phyloP scores from a whole-genome alignment of 1,140 invertebrate genomes.

The Micrasema longulum region DNA sequence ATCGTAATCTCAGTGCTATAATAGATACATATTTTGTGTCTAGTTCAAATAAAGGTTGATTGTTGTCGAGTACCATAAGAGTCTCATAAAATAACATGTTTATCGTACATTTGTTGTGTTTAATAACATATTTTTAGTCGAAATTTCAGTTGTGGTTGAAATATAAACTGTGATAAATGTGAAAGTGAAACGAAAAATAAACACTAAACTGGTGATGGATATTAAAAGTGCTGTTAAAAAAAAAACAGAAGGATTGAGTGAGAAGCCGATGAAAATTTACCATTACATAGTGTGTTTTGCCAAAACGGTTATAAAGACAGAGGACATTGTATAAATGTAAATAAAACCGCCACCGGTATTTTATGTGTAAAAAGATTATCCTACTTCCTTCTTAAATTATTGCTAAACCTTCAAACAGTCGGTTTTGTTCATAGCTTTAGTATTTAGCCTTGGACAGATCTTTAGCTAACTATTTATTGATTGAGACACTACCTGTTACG shows the following conservation, averaged over 20 bases:
- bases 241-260: background rate
- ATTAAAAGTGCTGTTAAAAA: background rate
- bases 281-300: background rate
- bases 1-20: too few relatives aligned
- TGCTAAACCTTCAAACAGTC: constrained; percentile 1
- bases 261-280: constrained; percentile 29
- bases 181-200: constrained; percentile 36
- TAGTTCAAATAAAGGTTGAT: too few relatives aligned
- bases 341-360: background rate
- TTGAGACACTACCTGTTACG: constrained; percentile 17
- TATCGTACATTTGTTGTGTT: too few relatives aligned
- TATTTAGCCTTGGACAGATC: constrained; percentile 26
- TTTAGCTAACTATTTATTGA: constrained; percentile 31
- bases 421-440: constrained; percentile 12
- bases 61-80: too few relatives aligned
- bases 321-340: constrained; percentile 15
- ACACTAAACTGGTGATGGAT: background rate
- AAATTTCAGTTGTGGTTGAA: constrained; percentile 1
- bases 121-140: too few relatives aligned
- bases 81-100: too few relatives aligned
- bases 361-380: constrained; percentile 20
- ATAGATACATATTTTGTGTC: too few relatives aligned
- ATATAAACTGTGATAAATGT: constrained; percentile 29
- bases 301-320: too few relatives aligned
- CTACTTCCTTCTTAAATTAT: constrained; percentile 25